Evolutionary conservation across 2,888 invertebrate species (phyloP), one percentile per base, ranked within the genome.

Genomic region (Phengaris alcon): DNA sequence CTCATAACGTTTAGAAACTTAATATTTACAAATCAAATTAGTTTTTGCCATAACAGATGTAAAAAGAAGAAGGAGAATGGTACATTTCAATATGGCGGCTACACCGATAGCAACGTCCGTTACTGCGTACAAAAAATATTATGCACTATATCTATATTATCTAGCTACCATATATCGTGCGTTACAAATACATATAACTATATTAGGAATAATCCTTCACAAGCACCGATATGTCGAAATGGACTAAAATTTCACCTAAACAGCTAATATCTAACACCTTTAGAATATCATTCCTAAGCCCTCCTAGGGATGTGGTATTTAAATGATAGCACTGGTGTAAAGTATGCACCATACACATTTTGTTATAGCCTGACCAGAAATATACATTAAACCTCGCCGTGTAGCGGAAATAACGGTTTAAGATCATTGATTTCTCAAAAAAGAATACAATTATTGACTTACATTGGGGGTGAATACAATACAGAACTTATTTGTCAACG

Each of bases 141-240:
- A 79, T 78, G 77, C 76, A 76, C 79, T 81, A 80, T 79, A 79
- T 83, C 80, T 80, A 81, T 79, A 80, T 78, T 84, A 80, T 83
- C 75, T 75, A 75, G 81, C 87, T 86, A 86, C 79, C 72, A 82
- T 82, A 84, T 81, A 83, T 83, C 83, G 86, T 87, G 86, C 86
- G 82, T 82, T 82, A 79, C 79, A 81, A 81, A 83, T 81, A 82
- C 80, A 82, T 80, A 80, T 82, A 84, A 81, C 84, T 83, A 86
- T 85, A 86, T 86, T 89, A 90, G 88, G 88, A 88, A 89, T 89
- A 84, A 83, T 83, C 84, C 86, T 87, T 86, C 87, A 86, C 87
- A 91, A 93, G 93, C 93, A 93, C 93, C 93, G 93, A 93, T 93
- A 93, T 93, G 92, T 93, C 84, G 84, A 89, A 85, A 89, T 92